These are phyloP conservation scores for Tanytarsus gracilentus DNA, from an alignment of 2,888 invertebrate species.

Conservation along the genomic window DNA sequence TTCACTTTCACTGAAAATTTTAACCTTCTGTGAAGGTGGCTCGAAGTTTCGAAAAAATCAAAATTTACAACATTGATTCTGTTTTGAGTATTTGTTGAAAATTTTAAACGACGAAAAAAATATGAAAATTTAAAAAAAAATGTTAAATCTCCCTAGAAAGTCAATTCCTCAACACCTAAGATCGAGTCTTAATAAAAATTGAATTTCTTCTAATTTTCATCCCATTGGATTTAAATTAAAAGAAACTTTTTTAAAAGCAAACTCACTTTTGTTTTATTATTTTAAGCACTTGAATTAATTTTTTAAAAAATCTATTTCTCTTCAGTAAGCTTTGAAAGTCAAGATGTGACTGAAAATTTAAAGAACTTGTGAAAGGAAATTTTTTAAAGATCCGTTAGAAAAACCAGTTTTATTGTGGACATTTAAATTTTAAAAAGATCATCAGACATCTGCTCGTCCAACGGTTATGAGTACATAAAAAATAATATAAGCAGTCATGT, in stretches of 20 bases:
- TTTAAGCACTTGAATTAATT: background rate
- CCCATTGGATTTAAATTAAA: slow-evolving; percentile 28
- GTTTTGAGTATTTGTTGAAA: no score
- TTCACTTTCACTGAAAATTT: no score
- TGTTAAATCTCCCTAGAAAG: slow-evolving; percentile 8
- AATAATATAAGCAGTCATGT: no score
- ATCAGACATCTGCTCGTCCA: background rate
- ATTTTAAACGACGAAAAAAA: no score
- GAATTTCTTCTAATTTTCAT: slow-evolving; percentile 23
- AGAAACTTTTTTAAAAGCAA: slow-evolving; percentile 18
- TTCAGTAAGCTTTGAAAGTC: background rate
- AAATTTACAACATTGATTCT: no score
- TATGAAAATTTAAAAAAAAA: no score
- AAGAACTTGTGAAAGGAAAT: background rate
- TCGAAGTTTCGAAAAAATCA: no score
- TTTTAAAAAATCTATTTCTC: background rate
- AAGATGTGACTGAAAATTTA: background rate
- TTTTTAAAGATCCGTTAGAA: background rate
- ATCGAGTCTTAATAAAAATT: slow-evolving; percentile 10
- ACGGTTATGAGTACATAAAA: no score
- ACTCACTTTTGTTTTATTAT: background rate
- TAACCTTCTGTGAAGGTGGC: background rate
- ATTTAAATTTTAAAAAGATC: slow-evolving; percentile 17
- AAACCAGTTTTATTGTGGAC: slow-evolving; percentile 13
- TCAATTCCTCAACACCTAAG: background rate